Base-by-base conservation (phyloP, 1,140 invertebrate species). In the Drosophila sp. region DNA sequence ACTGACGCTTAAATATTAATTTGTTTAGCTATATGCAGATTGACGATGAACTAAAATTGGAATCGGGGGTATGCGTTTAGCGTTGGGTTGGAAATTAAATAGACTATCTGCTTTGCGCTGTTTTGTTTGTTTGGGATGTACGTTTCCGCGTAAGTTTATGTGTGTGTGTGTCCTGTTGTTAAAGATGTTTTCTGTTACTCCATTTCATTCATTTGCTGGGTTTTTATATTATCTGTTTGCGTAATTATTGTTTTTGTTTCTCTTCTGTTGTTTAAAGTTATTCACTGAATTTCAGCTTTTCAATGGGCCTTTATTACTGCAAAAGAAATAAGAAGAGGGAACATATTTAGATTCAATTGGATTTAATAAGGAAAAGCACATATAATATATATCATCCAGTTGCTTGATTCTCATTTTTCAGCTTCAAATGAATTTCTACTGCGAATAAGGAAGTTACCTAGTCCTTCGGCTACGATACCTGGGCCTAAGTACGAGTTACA, bases 281-380 rank as follows among this genome's bases (percentile, higher is more conserved):
- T 90, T 90, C 60, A 83, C 76, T 86, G 87, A 90, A 91, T 91
- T 91, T 91, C 90, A 91, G 90, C 90, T 91, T 87, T 91, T 91
- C 89, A 91, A 89, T 67, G 87, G 72, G 74, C 87, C 90, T 91
- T 91, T 91, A 87, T 90, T 91, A 85, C 90, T 91, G 89, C 8
- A 86, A 90, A 50, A 1, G 23, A 50, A 69, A 72, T 69, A 86
- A 8, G 41, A 70, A 11, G 57, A 54, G 1, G 47, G 73, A 41
- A 62, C 60, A 23, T 17, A 41, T 60, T 11, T 44, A 64, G 17
- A 38, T 3, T 35, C 4, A 35, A 5, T 38, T 38, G 4, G 0
- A 11, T 38, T 11, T 0, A 11, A 10, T 38, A 11, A 38, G 8
- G 23, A 50, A 27, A 50, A 27, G 27, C 27, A 7, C 25, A 25